These are phyloP conservation scores for Myotis daubentonii DNA, from an alignment of 2,797 vertebrate genomes.

Conservation along the genomic window DNA sequence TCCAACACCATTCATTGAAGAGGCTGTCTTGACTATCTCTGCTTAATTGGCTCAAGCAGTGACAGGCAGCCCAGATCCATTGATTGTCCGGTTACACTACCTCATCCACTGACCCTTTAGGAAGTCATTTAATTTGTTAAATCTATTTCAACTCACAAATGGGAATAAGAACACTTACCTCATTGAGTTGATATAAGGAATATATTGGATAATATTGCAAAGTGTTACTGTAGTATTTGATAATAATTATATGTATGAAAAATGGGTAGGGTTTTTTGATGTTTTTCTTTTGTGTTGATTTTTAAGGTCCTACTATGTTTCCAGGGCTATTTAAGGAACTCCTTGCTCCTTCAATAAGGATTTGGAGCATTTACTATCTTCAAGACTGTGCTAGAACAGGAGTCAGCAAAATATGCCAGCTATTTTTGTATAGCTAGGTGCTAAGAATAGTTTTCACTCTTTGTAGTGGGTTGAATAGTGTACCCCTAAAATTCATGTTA, in stretches of 20 bases:
- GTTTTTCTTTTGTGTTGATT: not conserved
- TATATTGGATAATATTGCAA: not conserved
- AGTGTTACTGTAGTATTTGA: not conserved
- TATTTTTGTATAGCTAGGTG: not conserved
- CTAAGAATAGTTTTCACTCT: not conserved
- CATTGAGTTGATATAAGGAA: not conserved
- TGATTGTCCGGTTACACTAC: too few species aligned
- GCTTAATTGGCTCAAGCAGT: too few species aligned
- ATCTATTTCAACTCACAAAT: not conserved
- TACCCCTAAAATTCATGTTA: not conserved
- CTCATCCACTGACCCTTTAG: not conserved
- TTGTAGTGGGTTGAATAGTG: not conserved
- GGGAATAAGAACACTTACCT: not conserved
- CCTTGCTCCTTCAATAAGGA: not conserved
- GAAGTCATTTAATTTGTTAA: not conserved
- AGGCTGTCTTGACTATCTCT: too few species aligned
- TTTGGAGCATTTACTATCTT: not conserved
- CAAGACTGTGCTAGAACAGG: not conserved
- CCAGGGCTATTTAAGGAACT: not conserved
- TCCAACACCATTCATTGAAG: too few species aligned
- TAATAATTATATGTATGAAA: not conserved
- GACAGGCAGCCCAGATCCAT: too few species aligned
- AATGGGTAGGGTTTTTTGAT: not conserved
- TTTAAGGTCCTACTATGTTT: not conserved
- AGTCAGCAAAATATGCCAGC: not conserved